Base-by-base conservation (phyloP, 2,797 vertebrate genomes). In the Smutsia gigantea region DNA sequence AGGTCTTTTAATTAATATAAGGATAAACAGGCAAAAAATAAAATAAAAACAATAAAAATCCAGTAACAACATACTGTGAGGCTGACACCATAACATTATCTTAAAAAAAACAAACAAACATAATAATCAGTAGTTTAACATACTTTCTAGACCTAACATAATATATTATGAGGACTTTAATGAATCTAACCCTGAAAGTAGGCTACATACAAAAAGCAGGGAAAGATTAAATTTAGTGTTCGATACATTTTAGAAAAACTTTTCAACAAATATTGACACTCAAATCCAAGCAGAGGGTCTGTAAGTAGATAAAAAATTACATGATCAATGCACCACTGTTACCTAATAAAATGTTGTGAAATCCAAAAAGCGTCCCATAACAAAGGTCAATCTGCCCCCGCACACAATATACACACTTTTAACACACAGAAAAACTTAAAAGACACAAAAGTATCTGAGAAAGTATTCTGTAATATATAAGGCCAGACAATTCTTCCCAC, bases 311-410 rank as follows among this genome's bases (percentile, higher is more conserved):
- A 51, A 78, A 91, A 94, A 86, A 87, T 59, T 64, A 84, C 21
- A 84, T 11, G 11, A 89, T 55, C 53, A 86, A 59, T 53, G 19
- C 6, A 90, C 46, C 46, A 57, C 61, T 34, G 25, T 77, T 93
- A 90, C 6, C 61, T 46, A 95, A 66, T 90, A 78, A 85, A 74
- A 83, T 92, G 51, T n/a, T 64, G 46, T 79, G 12, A 85, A 94
- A 84, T 57, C 23, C 64, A 88, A 46, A 69, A 91, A 69, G 31
- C 0, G 0, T 79, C 55, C 31, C 0, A 21, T 66, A 59, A 87
- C 19, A 91, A 66, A 75, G 39, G 59, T 84, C 27, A 74, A 46
- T 27, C 37, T 81, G 15, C 37, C 61, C 42, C 88, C 21, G 8
- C 21, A 92, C 9, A 91, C 14, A 51, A 57, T n/a, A 81, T 14